Percentiles rank a stretch among this genome's conserved stretches.
phyloP scores from a whole-genome alignment of 2,113 vertebrate genomes.

The Nerophis ophidion region DNA sequence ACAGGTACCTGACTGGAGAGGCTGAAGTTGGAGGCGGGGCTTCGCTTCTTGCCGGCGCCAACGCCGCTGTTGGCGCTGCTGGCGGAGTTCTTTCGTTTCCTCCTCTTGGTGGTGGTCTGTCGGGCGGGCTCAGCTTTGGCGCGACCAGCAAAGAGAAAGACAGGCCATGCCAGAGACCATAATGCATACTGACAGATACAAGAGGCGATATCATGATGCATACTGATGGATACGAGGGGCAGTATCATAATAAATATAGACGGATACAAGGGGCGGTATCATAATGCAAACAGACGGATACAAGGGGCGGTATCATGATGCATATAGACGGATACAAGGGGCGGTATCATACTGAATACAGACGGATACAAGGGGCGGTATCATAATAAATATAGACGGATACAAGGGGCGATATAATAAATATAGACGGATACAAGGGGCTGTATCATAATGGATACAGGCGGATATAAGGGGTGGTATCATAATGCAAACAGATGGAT shows the following conservation, averaged over 20 bases:
- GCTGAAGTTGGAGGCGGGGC: conserved; percentile 88
- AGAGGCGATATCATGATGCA: not conserved
- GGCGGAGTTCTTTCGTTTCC: conserved; percentile 98
- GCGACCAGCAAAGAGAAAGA: conserved; percentile 62
- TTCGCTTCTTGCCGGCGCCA: conserved; percentile 93
- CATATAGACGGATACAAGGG: too few relatives aligned
- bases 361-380: too few relatives aligned
- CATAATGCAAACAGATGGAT: too few relatives aligned
- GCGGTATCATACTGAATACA: too few relatives aligned
- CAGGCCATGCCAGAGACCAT: conserved; percentile 60
- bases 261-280: not conserved
- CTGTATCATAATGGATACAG: too few relatives aligned
- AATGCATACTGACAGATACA: conserved; percentile 55
- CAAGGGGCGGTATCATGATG: too few relatives aligned
- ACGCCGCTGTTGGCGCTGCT: conserved; percentile 94
- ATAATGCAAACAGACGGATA: too few relatives aligned
- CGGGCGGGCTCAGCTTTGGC: conserved; percentile 91
- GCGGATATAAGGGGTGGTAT: too few relatives aligned
- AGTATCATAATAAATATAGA: not conserved
- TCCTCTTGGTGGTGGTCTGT: conserved; percentile 93
- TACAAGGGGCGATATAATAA: too few relatives aligned
- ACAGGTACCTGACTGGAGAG: conserved; percentile 99
- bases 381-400: too few relatives aligned
- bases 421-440: too few relatives aligned
- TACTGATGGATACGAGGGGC: too few relatives aligned